Conservation (phyloP, 1,140 invertebrate species). For the Tetragnatha versicolor region DNA sequence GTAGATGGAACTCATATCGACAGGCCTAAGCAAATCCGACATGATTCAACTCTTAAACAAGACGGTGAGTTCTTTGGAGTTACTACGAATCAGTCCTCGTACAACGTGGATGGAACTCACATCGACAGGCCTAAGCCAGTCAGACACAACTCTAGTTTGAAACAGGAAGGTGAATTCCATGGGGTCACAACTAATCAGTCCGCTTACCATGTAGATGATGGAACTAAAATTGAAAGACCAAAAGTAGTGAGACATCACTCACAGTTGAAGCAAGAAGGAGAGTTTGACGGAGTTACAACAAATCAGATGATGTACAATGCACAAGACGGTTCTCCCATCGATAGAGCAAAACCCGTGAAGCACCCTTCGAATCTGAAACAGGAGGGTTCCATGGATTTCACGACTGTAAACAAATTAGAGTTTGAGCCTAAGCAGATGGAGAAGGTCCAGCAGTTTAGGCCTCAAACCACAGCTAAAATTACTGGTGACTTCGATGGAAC, state of each 20-base stretch:
- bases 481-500: slow-evolving; percentile 12
- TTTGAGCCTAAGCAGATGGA: slow-evolving; percentile 20
- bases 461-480: not conserved
- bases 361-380: slow-evolving; percentile 61
- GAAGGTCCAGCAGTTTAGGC: slow-evolving; percentile 7
- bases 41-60: not conserved
- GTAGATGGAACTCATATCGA: not conserved
- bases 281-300: slow-evolving; percentile 14
- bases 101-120: slow-evolving; percentile 54
- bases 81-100: slow-evolving; percentile 59
- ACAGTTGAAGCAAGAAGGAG: slow-evolving; percentile 52
- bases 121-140: slow-evolving; percentile 55
- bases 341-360: slow-evolving; percentile 59
- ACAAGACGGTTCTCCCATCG: not conserved
- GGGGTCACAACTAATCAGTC: not conserved
- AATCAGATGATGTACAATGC: not conserved
- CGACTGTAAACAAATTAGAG: slow-evolving; percentile 58
- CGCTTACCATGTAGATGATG: not conserved
- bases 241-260: not conserved
- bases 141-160: slow-evolving; percentile 42
- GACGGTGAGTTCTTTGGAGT: not conserved
- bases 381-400: slow-evolving; percentile 64
- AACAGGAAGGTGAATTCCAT: not conserved
- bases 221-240: not conserved
- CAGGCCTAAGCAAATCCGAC: not conserved